Evolutionary conservation across 2,113 vertebrate genomes (phyloP).

Genomic region (Nasalis larvatus): DNA sequence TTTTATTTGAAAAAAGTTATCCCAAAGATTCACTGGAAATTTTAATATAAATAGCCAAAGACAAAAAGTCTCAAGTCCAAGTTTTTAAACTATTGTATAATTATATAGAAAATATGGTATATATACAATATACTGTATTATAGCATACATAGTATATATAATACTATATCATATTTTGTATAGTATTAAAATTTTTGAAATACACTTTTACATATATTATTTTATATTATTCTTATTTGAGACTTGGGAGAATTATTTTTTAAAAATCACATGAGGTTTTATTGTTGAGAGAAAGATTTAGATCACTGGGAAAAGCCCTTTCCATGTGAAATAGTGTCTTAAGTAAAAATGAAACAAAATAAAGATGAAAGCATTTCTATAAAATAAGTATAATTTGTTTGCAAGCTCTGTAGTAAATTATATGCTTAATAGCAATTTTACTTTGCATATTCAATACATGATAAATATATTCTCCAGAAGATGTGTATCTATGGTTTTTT

Average conservation of each 20-base stretch:
- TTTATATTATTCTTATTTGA: neutral
- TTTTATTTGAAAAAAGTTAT: neutral
- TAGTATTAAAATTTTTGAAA: too few relatives aligned
- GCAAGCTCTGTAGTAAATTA: neutral
- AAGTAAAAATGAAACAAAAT: neutral
- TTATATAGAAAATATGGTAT: too few relatives aligned
- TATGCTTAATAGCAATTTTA: neutral
- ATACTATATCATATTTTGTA: too few relatives aligned
- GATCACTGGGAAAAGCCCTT: neutral
- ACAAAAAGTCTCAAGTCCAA: neutral
- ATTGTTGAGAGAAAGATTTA: neutral
- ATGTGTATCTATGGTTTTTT: neutral
- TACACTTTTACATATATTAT: too few relatives aligned
- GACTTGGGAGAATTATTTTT: neutral
- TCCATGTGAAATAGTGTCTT: neutral
- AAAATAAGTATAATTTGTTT: conserved; percentile 2
- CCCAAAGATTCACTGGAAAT: neutral
- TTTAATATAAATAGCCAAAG: neutral
- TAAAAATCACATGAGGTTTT: neutral
- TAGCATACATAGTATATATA: too few relatives aligned
- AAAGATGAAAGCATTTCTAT: neutral
- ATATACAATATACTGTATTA: too few relatives aligned
- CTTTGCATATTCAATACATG: neutral
- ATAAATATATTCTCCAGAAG: neutral
- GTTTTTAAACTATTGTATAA: neutral